Evolutionary conservation across 2,113 vertebrate genomes (phyloP).

Genomic region (Mormoops blainvillei): DNA sequence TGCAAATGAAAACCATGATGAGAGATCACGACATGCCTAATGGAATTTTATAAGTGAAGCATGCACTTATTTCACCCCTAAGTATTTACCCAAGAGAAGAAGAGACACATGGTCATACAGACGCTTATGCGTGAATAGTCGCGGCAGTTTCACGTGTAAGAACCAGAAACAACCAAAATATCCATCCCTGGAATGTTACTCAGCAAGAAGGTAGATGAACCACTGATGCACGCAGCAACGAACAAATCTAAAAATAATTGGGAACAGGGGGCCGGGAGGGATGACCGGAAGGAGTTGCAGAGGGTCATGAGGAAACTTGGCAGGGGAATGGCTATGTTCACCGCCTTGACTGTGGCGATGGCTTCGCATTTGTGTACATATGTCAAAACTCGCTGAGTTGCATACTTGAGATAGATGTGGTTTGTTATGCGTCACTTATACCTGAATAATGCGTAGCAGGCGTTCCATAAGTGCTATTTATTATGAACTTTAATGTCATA

Average conservation of each 20-base stretch:
- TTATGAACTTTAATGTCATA: not conserved
- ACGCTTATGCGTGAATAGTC: not conserved
- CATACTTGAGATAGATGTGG: not conserved
- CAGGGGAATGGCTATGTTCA: not conserved
- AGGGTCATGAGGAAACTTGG: not conserved
- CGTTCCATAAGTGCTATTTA: not conserved
- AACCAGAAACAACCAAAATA: not conserved
- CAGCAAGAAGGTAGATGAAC: not conserved
- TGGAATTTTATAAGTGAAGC: constrained; percentile 3
- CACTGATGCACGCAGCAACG: not conserved
- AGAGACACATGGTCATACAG: not conserved
- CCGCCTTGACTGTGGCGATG: not conserved
- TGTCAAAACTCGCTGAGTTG: not conserved
- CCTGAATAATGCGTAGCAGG: not conserved
- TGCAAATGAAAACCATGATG: not conserved
- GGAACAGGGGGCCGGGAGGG: not conserved
- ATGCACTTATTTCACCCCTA: not conserved
- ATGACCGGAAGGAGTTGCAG: not conserved
- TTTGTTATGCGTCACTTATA: not conserved
- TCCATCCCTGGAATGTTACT: not conserved
- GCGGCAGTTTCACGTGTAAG: not conserved
- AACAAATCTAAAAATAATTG: not conserved
- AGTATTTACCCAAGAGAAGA: not conserved
- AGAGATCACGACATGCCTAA: not conserved
- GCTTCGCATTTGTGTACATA: not conserved